phyloP scores from a whole-genome alignment of 2,888 invertebrate genomes.

The Myopa tessellatipennis region DNA sequence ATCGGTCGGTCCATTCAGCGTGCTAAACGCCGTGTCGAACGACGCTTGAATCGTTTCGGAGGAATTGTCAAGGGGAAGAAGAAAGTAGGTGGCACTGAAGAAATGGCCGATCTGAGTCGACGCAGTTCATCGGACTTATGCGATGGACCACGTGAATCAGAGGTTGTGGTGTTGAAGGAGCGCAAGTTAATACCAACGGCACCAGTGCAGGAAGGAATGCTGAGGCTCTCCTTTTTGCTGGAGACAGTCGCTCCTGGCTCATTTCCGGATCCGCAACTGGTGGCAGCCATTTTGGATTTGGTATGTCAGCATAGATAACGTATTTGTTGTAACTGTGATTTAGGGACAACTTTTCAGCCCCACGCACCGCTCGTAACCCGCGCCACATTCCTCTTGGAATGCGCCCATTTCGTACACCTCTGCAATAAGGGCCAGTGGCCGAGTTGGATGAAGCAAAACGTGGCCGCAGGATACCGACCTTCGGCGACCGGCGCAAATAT shows the following conservation, averaged over 20 bases:
- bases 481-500: constrained; percentile 74
- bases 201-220: constrained; percentile 87
- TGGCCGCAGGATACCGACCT: constrained; percentile 77
- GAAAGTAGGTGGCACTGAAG: constrained; percentile 89
- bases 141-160: constrained; percentile 84
- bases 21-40: constrained; percentile 89
- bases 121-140: constrained; percentile 86
- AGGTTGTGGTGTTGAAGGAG: constrained; percentile 89
- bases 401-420: constrained; percentile 95
- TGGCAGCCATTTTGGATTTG: constrained; percentile 93
- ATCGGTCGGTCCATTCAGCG: constrained; percentile 79
- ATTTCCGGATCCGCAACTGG: constrained; percentile 94
- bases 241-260: constrained; percentile 97
- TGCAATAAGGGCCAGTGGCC: constrained; percentile 99
- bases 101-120: constrained; percentile 83
- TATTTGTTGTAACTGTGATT: not conserved
- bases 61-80: constrained; percentile 88
- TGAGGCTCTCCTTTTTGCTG: constrained; percentile 89
- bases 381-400: constrained; percentile 92
- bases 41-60: constrained; percentile 86
- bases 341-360: constrained; percentile 72
- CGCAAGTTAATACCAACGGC: constrained; percentile 83
- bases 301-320: constrained; percentile 70
- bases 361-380: constrained; percentile 94
- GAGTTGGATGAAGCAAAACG: constrained; percentile 93